phyloP scores from a whole-genome alignment of 2,888 invertebrate genomes.

The Netelia fuscicornis region DNA sequence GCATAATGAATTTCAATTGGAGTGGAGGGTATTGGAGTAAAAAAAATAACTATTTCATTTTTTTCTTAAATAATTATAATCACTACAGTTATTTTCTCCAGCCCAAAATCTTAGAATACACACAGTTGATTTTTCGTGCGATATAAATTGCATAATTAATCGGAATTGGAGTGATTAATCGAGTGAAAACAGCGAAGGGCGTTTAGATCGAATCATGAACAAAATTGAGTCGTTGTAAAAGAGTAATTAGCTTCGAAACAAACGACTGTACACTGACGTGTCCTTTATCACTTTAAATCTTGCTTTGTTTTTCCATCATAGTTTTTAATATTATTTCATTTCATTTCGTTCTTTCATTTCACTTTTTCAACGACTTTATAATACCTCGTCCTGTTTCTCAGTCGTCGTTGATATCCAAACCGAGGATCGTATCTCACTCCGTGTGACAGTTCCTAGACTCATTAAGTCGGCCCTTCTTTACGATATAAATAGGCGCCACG shows the following conservation, averaged over 20 bases:
- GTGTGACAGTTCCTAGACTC: slow-evolving; percentile 83
- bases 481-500: slow-evolving; percentile 81
- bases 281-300: not conserved
- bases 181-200: not conserved
- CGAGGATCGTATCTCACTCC: slow-evolving; percentile 80
- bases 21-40: no score
- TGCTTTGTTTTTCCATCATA: slow-evolving; percentile 3
- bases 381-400: slow-evolving; percentile 26
- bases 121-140: not conserved
- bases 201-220: not conserved
- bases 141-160: slow-evolving; percentile 6
- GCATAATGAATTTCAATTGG: slow-evolving; percentile 12
- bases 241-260: no score
- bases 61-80: no score
- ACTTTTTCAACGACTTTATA: slow-evolving; percentile 27
- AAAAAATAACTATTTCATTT: not conserved
- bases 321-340: slow-evolving; percentile 24
- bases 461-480: slow-evolving; percentile 82
- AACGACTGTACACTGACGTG: not conserved
- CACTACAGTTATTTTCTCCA: no score
- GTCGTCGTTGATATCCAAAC: slow-evolving; percentile 64
- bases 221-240: not conserved
- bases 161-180: slow-evolving; percentile 8
- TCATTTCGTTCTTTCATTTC: slow-evolving; percentile 22
- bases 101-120: no score